Evolutionary conservation across 2,888 invertebrate genomes (phyloP), one percentile per base, ranked within the genome.

Genomic region (Frankliniella fusca): DNA sequence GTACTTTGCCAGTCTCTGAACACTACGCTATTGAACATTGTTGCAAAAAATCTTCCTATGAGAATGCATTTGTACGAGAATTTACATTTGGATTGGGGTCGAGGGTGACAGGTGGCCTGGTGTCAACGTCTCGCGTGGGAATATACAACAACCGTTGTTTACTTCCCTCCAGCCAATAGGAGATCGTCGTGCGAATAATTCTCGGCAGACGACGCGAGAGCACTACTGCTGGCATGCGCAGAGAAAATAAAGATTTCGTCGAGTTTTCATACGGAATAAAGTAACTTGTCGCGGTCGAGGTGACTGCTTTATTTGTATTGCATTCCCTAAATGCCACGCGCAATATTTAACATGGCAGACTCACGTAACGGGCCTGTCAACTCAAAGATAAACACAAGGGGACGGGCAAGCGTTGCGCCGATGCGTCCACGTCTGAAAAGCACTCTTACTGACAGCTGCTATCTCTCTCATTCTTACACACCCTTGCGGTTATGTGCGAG

Each of bases 1-100:
- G 87, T 87, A 81, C 85, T 85, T 50, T 87, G 86, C 87, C 87
- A 87, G 65, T 87, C 86, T 70, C 23, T 76, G 10, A 23, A 76
- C 10, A 76, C 70, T 9, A 76, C 70, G 27, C 70, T 76, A 12
- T 76, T 76, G 27, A 76, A 76, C 70, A 76, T 76, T 23, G 11
- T 76, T 76, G 12, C 0, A 27, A 10, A 23, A 76, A 76, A 23
- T 11, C 27, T 2, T 3, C 0, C 0, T 5, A 9, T 10, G 27
- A 23, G 9, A 12, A 12, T 10, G 11, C 12, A 76, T 76, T 8
- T 10, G 12, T 11, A 27, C 12, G 12, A 27, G 7, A 27, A 27
- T 38, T 38, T 38, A 38, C 38, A 38, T 38, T 38, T 38, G 38
- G 27, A 23, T 5, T 70, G 3, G 7, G 5, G 9, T 70, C n/a